These are phyloP conservation scores for Phalera bucephala DNA, from an alignment of 2,888 invertebrate genomes.

Conservation along the genomic window DNA sequence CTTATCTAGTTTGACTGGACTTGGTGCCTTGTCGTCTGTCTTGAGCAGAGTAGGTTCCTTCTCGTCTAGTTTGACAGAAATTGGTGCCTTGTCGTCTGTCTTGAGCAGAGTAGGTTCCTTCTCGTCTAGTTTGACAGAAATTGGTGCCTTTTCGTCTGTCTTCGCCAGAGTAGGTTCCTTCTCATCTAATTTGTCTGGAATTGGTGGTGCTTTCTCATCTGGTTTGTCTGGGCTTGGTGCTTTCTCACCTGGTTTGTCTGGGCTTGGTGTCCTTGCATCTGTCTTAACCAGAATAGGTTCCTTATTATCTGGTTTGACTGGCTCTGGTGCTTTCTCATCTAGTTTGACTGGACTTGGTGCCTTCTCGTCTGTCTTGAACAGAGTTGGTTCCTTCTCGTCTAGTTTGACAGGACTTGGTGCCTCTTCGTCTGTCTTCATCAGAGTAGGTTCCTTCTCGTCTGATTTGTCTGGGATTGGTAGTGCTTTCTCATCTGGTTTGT, in stretches of 20 bases:
- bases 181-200: background rate
- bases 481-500: slow-evolving; percentile 1
- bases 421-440: background rate
- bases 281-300: background rate
- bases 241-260: slow-evolving; percentile 11
- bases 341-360: slow-evolving; percentile 7
- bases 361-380: slow-evolving; percentile 3
- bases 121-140: slow-evolving; percentile 3
- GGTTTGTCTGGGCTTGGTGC: background rate
- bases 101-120: background rate
- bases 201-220: background rate
- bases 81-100: background rate
- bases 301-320: slow-evolving; percentile 4
- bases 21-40: slow-evolving; percentile 5
- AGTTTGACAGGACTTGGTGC: background rate
- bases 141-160: no score
- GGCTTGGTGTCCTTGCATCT: no score
- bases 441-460: slow-evolving; percentile 2
- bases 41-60: slow-evolving; percentile 7
- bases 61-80: slow-evolving; percentile 2
- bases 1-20: background rate
- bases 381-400: slow-evolving; percentile 1
- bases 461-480: background rate
- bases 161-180: background rate
- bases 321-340: slow-evolving; percentile 10